Percentiles rank a stretch among this genome's conserved stretches.
Evolutionary conservation across 2,888 invertebrate genomes (phyloP).

Genomic region (Platypus cylindrus): DNA sequence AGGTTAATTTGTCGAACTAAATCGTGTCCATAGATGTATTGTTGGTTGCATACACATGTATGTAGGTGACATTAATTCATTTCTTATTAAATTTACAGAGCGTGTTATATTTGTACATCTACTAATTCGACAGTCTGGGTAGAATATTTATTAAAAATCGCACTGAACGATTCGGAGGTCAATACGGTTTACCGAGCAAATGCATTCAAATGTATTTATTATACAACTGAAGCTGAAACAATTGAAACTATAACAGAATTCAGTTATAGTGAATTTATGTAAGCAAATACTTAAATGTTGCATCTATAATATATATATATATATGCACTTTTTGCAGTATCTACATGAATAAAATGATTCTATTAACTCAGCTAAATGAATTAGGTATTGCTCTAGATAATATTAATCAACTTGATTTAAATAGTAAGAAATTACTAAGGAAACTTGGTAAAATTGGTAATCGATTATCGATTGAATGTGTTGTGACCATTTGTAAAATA

Average conservation of each 20-base stretch:
- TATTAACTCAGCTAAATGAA: constrained; percentile 24
- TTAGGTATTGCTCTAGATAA: constrained; percentile 23
- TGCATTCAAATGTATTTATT: constrained; percentile 26
- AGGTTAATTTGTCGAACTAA: too few relatives aligned
- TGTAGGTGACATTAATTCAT: neutral
- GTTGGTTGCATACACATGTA: neutral
- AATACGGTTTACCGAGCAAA: constrained; percentile 21
- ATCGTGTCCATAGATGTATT: too few relatives aligned
- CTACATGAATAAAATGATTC: constrained; percentile 23
- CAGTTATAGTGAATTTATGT: constrained; percentile 23
- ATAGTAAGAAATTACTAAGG: constrained; percentile 24
- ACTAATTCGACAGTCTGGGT: constrained; percentile 15
- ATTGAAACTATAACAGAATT: constrained; percentile 19
- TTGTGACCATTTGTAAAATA: constrained; percentile 26
- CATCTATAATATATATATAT: constrained; percentile 8
- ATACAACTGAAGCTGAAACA: constrained; percentile 22
- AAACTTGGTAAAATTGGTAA: constrained; percentile 21
- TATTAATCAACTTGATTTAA: constrained; percentile 19
- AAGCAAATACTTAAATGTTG: constrained; percentile 12
- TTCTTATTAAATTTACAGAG: constrained; percentile 11
- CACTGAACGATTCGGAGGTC: constrained; percentile 9
- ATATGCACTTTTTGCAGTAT: constrained; percentile 20
- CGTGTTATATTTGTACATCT: constrained; percentile 21
- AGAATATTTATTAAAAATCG: constrained; percentile 16
- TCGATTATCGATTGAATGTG: constrained; percentile 21